phyloP scores from a whole-genome alignment of 2,888 invertebrate species.

The Priocnemis perturbator region DNA sequence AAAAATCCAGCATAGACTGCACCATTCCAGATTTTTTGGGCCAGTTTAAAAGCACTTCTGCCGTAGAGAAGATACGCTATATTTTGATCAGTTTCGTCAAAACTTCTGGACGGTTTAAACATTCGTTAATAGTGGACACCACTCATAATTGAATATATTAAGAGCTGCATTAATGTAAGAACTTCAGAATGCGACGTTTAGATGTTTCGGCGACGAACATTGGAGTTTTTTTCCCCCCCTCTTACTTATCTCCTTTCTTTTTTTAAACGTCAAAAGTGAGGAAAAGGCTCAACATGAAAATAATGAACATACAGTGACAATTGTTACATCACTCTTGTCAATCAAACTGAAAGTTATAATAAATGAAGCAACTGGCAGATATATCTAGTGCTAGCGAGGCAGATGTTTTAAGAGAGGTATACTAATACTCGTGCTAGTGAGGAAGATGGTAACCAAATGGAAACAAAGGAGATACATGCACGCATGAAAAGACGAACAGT shows the following conservation, averaged over 20 bases:
- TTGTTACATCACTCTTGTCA: constrained; percentile 64
- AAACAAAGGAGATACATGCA: not conserved
- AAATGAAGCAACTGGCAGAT: constrained; percentile 57
- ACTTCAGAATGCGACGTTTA: constrained; percentile 57
- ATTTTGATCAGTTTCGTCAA: constrained; percentile 37
- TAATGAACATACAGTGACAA: constrained; percentile 46
- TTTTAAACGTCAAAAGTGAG: constrained; percentile 8
- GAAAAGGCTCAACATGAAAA: constrained; percentile 43
- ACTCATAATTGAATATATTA: constrained; percentile 38
- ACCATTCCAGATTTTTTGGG: constrained; percentile 55
- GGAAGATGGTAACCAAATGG: not conserved
- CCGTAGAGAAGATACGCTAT: constrained; percentile 42
- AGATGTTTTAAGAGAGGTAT: constrained; percentile 31
- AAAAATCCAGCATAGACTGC: constrained; percentile 37
- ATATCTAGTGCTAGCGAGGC: constrained; percentile 58
- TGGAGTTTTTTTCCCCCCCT: constrained; percentile 37
- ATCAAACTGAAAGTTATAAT: constrained; percentile 61
- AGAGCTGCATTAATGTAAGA: constrained; percentile 40
- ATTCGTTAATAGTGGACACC: constrained; percentile 35
- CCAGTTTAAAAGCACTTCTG: constrained; percentile 50
- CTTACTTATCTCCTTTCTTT: constrained; percentile 31
- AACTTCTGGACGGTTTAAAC: constrained; percentile 31
- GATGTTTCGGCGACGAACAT: constrained; percentile 58
- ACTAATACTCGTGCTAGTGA: constrained; percentile 11
- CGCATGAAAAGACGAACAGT: not conserved